Evolutionary conservation across 2,888 invertebrate genomes (phyloP).

Genomic region (Hypercompe scribonia): DNA sequence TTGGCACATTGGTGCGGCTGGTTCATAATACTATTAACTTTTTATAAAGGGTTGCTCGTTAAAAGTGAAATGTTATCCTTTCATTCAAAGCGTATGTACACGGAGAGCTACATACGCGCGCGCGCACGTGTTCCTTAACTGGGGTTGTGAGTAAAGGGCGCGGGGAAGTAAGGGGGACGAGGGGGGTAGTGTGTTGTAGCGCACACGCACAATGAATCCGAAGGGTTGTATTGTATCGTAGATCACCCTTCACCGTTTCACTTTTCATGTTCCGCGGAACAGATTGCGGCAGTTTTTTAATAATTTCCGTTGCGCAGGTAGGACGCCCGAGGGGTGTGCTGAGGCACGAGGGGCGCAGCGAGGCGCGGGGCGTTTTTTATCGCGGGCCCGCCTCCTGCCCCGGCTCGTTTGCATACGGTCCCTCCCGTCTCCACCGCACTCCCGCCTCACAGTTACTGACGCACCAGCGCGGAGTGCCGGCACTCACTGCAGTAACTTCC

Average conservation of each 20-base stretch:
- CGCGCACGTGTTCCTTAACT: constrained; percentile 50
- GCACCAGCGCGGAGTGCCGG: not conserved
- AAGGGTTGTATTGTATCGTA: constrained; percentile 53
- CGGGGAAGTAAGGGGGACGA: constrained; percentile 25
- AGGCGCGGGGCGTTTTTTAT: constrained; percentile 58
- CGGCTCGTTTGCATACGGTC: constrained; percentile 70
- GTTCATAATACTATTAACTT: constrained; percentile 31
- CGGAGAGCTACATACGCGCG: constrained; percentile 52
- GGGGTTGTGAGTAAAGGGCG: constrained; percentile 29
- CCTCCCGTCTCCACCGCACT: constrained; percentile 29
- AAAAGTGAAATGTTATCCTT: constrained; percentile 65
- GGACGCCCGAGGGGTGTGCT: constrained; percentile 42
- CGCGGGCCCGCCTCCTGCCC: constrained; percentile 54
- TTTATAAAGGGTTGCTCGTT: constrained; percentile 34
- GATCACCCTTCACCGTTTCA: constrained; percentile 66
- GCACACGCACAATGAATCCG: constrained; percentile 61
- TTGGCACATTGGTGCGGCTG: too few relatives aligned
- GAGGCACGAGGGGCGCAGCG: constrained; percentile 39
- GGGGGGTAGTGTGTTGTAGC: constrained; percentile 41
- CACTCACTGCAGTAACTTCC: not conserved
- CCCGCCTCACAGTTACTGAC: not conserved
- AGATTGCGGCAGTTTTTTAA: constrained; percentile 70
- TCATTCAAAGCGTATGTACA: constrained; percentile 46
- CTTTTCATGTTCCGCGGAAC: constrained; percentile 67
- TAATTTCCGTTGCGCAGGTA: constrained; percentile 60